Evolutionary conservation across 2,113 vertebrate genomes (phyloP), one percentile per base, ranked within the genome.

Genomic region (Gallinago paraguaiae): DNA sequence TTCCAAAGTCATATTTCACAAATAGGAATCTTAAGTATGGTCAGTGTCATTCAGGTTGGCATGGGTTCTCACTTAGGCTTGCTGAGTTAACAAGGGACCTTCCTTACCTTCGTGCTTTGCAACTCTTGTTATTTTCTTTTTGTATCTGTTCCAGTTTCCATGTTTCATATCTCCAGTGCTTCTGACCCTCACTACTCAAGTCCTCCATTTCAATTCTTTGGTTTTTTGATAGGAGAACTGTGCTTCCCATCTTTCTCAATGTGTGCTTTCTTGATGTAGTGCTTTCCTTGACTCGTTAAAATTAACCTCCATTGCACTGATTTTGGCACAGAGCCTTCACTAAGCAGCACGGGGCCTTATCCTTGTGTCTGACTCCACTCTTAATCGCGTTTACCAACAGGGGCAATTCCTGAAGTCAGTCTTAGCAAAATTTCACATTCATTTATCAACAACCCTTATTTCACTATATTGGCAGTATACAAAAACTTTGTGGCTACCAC

Each of bases 131-230:
- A 10, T 37, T 90, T 14, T 63, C 48, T 43, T 69, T 43, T 69
- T 1, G 0, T 12, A 14, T 68, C 56, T 79, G 4, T 75, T 74
- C 31, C 0, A 1, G 9, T 27, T 43, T 75, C 70, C 12, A 7
- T 19, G 3, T 69, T 80, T 57, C 10, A 11, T 11, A 9, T 72
- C 51, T 37, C 77, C 11, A 50, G 41, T 77, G 54, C 41, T 77
- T 82, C 37, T 60, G 16, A 54, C 11, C 13, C 53, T 6, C 3
- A 0, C 24, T 69, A 5, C 31, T 43, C n/a, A 48, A 53, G 17
- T 78, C 17, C n/a, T 81, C 8, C 5, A 15, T 83, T 81, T 88
- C 57, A 59, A 0, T 53, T 91, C 10, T 80, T 78, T n/a, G 13
- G 37, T 18, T 77, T 78, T 59, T 63, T 82, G 50, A 15, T 22